Conservation (phyloP, 2,888 invertebrate species). For the Drosophila mimica region DNA sequence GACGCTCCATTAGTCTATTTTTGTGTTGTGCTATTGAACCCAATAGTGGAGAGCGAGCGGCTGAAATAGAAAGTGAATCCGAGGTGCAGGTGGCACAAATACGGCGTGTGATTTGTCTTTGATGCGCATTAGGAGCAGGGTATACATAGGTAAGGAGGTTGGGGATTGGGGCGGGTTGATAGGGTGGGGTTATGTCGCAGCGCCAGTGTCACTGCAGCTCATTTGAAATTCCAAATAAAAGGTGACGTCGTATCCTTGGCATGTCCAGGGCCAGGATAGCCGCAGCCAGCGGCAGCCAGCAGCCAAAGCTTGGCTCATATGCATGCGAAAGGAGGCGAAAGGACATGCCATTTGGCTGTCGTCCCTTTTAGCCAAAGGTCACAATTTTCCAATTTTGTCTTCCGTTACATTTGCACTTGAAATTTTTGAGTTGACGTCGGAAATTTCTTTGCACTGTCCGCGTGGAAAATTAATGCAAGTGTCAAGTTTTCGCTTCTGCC, state of each 20-base stretch:
- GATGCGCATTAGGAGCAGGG: constrained; percentile 19
- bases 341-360: constrained; percentile 50
- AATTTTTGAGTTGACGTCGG: constrained; percentile 53
- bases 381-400: constrained; percentile 41
- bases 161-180: not conserved
- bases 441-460: constrained; percentile 29
- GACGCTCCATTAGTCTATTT: constrained; percentile 70
- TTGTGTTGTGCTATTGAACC: constrained; percentile 75
- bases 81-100: constrained; percentile 22
- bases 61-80: constrained; percentile 53
- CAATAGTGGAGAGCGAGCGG: constrained; percentile 39
- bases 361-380: constrained; percentile 51
- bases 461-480: constrained; percentile 57
- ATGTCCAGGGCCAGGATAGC: constrained; percentile 56
- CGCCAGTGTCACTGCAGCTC: constrained; percentile 51
- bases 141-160: not conserved
- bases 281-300: constrained; percentile 31
- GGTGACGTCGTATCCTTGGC: constrained; percentile 60
- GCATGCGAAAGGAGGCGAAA: constrained; percentile 42
- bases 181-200: constrained; percentile 13
- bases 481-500: constrained; percentile 38
- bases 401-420: constrained; percentile 54
- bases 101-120: constrained; percentile 22
- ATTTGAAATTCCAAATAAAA: constrained; percentile 62
- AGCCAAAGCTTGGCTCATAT: constrained; percentile 45